Conservation (phyloP, 2,888 invertebrate genomes). For the Rhagonycha lutea region DNA sequence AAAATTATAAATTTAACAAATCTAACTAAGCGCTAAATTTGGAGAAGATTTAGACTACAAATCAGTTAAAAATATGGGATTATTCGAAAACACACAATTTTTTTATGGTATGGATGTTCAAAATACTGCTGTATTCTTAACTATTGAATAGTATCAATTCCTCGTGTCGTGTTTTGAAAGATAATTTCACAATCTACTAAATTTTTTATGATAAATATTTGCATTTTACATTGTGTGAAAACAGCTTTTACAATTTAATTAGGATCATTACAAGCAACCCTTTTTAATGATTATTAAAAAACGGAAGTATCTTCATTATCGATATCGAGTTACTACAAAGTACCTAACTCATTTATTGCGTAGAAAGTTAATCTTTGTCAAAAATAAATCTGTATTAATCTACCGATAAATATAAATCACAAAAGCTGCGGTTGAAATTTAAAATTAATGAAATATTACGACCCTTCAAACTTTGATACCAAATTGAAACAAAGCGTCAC, state of each 20-base stretch:
- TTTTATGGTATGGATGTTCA: too few species aligned
- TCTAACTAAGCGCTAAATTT: too few species aligned
- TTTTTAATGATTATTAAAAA: not conserved
- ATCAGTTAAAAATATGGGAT: too few species aligned
- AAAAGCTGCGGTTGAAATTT: not conserved
- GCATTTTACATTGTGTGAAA: not conserved
- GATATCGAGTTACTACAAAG: not conserved
- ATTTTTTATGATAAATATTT: not conserved
- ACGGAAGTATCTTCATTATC: not conserved
- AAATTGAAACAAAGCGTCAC: not conserved
- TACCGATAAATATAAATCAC: not conserved
- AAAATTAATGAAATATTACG: not conserved
- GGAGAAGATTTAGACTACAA: too few species aligned
- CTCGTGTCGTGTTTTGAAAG: not conserved
- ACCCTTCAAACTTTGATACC: not conserved
- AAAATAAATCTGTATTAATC: not conserved
- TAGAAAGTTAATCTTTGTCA: not conserved
- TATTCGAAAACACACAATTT: too few species aligned
- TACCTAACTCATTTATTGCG: not conserved
- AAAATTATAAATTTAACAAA: too few species aligned
- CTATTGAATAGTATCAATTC: too few species aligned
- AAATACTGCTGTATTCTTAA: too few species aligned
- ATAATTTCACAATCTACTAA: not conserved
- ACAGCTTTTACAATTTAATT: constrained; percentile 1
- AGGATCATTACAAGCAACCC: not conserved